Evolutionary conservation across 2,797 vertebrate species (phyloP).

Genomic region (Cichlasoma orientale): DNA sequence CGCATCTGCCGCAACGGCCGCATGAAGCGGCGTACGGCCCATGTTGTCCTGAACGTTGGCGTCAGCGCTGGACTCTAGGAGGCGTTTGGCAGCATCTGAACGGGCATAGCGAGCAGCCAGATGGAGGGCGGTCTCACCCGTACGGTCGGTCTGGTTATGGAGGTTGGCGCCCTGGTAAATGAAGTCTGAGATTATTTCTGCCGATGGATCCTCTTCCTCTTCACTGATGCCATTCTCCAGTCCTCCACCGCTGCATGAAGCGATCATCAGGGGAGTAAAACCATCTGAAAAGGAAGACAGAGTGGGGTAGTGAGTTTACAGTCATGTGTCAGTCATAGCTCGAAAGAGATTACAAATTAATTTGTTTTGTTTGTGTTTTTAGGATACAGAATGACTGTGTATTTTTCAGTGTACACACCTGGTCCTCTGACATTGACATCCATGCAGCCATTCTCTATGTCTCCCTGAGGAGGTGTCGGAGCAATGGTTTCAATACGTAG

Average conservation of each 20-base stretch:
- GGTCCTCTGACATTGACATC: slow-evolving; percentile 97
- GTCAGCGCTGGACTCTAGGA: slow-evolving; percentile 95
- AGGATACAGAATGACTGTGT: neutral
- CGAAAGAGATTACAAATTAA: neutral
- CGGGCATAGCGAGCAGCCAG: slow-evolving; percentile 95
- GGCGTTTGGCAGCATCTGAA: slow-evolving; percentile 95
- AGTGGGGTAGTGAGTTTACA: neutral
- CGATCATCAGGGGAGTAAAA: slow-evolving; percentile 98
- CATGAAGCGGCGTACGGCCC: slow-evolving; percentile 95
- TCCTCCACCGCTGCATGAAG: slow-evolving; percentile 96
- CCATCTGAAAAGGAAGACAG: slow-evolving; percentile 82
- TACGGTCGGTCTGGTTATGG: slow-evolving; percentile 98
- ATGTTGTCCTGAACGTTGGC: slow-evolving; percentile 98
- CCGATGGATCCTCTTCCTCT: slow-evolving; percentile 94
- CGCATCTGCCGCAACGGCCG: slow-evolving; percentile 93
- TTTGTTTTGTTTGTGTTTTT: neutral
- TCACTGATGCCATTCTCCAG: slow-evolving; percentile 94
- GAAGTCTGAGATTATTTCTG: slow-evolving; percentile 95
- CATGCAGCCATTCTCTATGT: slow-evolving; percentile 95
- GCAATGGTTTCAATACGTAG: slow-evolving; percentile 92
- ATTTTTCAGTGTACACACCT: slow-evolving; percentile 75
- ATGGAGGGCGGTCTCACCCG: slow-evolving; percentile 95
- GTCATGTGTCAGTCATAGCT: neutral
- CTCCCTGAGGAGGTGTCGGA: slow-evolving; percentile 95
- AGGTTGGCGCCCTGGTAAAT: slow-evolving; percentile 97